Evolutionary conservation across 2,797 vertebrate species (phyloP).

Genomic region (Urocyon cinereoargenteus): DNA sequence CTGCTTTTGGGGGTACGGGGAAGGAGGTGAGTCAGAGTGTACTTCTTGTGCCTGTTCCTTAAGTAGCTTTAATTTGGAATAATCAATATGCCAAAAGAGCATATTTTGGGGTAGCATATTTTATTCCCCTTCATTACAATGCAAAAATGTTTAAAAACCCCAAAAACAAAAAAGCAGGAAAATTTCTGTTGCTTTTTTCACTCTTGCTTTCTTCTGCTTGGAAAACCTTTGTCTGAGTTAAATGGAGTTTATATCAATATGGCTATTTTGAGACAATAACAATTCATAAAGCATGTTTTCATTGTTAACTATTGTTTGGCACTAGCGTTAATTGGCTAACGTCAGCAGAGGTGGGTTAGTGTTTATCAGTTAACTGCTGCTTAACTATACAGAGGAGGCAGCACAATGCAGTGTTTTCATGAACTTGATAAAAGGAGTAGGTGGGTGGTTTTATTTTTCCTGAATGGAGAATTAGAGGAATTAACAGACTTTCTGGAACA

Average conservation of each 20-base stretch:
- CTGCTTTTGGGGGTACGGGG: not conserved
- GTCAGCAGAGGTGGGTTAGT: slow-evolving; percentile 37
- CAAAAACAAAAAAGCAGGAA: not conserved
- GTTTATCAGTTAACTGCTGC: slow-evolving; percentile 74
- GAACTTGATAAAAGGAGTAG: slow-evolving; percentile 19
- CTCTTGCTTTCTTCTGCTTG: slow-evolving; percentile 74
- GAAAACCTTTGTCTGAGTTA: slow-evolving; percentile 61
- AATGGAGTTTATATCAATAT: slow-evolving; percentile 72
- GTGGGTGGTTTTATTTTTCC: slow-evolving; percentile 52
- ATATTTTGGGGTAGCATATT: not conserved
- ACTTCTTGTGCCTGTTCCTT: not conserved
- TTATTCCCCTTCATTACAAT: not conserved
- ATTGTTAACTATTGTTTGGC: slow-evolving; percentile 65
- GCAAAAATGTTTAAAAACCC: not conserved
- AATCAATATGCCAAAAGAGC: not conserved
- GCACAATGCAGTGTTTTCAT: slow-evolving; percentile 57
- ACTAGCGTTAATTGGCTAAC: slow-evolving; percentile 66
- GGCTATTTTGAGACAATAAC: slow-evolving; percentile 73
- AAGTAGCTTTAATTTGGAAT: not conserved
- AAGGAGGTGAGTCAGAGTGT: not conserved
- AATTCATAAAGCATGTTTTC: slow-evolving; percentile 69
- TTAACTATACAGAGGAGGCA: not conserved
- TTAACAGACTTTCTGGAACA: slow-evolving; percentile 61
- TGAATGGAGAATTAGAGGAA: slow-evolving; percentile 45
- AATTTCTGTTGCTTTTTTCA: slow-evolving; percentile 16